These are phyloP conservation scores for Anneissia japonica DNA, from an alignment of 35 echinoderm and acorn worm genomes.

Conservation along the genomic window DNA sequence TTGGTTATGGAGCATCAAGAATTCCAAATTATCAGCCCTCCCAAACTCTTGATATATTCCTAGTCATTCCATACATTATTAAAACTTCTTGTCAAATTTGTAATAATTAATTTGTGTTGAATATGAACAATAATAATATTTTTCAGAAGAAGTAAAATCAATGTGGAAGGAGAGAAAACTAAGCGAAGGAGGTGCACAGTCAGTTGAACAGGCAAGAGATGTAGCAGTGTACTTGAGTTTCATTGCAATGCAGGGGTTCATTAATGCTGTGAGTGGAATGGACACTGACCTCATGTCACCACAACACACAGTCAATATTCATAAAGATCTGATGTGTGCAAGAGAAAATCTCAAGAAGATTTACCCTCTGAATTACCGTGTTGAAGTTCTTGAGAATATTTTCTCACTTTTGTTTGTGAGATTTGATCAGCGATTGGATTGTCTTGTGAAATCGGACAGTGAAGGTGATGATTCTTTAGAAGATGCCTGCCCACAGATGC, in stretches of 20 bases:
- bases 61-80: no score
- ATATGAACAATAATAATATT: no score
- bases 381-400: conserved; percentile 85
- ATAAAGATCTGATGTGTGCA: conserved; percentile 23
- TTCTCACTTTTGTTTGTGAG: conserved; percentile 86
- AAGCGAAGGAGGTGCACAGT: not conserved
- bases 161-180: not conserved
- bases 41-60: no score
- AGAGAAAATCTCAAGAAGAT: conserved; percentile 41
- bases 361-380: conserved; percentile 76
- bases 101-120: no score
- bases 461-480: not conserved
- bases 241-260: conserved; percentile 31
- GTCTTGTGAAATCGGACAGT: not conserved
- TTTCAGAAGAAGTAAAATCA: not conserved
- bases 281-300: not conserved
- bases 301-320: conserved; percentile 24
- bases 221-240: conserved; percentile 71
- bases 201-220: conserved; percentile 69
- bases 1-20: no score
- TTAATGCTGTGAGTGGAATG: not conserved
- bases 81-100: no score
- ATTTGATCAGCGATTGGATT: conserved; percentile 33
- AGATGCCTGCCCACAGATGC: not conserved
- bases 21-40: no score